Base-by-base conservation (phyloP, 2,113 vertebrate genomes). In the Oncorhynchus tshawytscha region DNA sequence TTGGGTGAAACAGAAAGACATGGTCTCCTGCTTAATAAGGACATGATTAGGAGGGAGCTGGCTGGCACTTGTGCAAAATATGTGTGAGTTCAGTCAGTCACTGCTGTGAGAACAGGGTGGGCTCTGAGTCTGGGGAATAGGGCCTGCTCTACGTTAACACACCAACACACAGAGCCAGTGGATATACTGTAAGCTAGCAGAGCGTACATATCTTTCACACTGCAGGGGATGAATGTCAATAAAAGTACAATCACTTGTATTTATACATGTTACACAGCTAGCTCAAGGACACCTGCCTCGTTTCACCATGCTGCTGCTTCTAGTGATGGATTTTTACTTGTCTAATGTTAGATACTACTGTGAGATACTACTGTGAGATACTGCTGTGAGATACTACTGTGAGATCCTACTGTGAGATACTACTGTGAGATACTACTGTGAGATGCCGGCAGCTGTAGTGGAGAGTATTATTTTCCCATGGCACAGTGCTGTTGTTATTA, bases 1-100 rank as follows among this genome's bases (percentile, higher is more conserved):
- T 7, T 34, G 59, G n/a, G 51, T 29, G 29, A 67, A 54, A 25
- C 1, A 3, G 71, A 0, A 20, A 45, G 73, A 77, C 65, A 66
- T 76, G 64, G 86, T 83, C 76, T 78, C 6, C 75, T 31, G 34
- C 62, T 64, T 78, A 79, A 78, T 68, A 34, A 67, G 81, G 78
- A 80, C 74, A 57, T 65, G 75, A 79, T 74, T 85, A 64, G 68
- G 74, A 72, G 75, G 76, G 57, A 75, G 70, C 77, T 78, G 77
- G 60, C 66, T 81, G 83, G 73, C 62, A 9, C 71, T 78, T n/a
- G 59, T 25, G 74, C 67, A 71, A 74, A 79, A 34, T 71, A 72
- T 69, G 82, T 31, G 24, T 54, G 34, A 15, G 27, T 29, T 81
- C 67, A 60, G 73, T 70, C 22, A 70, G 67, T 84, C 49, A 78